Evolutionary conservation across 2,888 invertebrate genomes (phyloP), one percentile per base, ranked within the genome.

Genomic region (Clunio marinus): DNA sequence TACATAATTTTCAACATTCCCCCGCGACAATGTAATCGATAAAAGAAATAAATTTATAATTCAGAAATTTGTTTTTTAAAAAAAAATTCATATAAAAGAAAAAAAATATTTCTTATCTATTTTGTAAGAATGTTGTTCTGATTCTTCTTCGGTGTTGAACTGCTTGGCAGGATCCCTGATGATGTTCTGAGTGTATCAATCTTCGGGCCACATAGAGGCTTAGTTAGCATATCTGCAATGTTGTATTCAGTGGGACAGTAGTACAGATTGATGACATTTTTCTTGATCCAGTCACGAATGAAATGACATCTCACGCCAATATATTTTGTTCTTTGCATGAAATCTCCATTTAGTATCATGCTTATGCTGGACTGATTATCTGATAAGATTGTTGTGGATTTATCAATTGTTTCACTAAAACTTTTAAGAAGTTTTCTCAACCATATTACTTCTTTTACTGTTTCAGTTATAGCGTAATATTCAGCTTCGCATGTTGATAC

Each of bases 391-490:
- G 32, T 32, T 8, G 15, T 46, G 13, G 20, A 7, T 5, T 2
- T 2, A 3, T 17, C 17, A 20, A 17, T 10, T 2, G 5, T 20
- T 15, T 17, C 17, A 10, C 10, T 7, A 10, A 46, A 46, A 46
- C 17, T 20, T 20, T 10, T 2, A 17, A 10, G 15, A 5, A 46
- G 2, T 10, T 20, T 20, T 20, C 15, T 46, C 3, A 74, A 41
- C 72, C 72, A 72, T 1, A 70, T 24, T n/a, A 69, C 71, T 70
- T 74, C 73, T 62, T 72, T 71, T 37, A 69, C 69, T 28, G 73
- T 72, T 70, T 72, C 72, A 13, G 72, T 69, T 8, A 72, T 28
- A n/a, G 73, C 70, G 17, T 32, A 32, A 8, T 32, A 32, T 32
- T 32, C 32, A 8, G 32, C 4, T 32, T 32, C 32, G 4, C 5